Percentiles rank a stretch among this genome's conserved stretches.
Conservation (phyloP, 2,797 vertebrate genomes). For the Hemitrygon akajei region DNA sequence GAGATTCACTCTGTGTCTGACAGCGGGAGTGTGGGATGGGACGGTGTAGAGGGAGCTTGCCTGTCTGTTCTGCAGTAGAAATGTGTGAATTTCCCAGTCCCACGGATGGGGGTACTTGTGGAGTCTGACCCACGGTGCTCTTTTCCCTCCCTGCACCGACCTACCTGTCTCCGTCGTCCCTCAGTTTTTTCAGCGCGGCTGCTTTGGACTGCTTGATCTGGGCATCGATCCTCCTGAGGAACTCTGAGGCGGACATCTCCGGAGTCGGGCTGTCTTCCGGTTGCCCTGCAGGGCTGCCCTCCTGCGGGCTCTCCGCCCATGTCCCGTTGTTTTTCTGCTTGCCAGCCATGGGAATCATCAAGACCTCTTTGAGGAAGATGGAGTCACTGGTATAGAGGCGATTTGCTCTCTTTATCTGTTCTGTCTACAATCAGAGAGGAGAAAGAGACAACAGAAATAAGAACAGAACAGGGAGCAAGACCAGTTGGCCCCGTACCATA, state of each 20-base stretch:
- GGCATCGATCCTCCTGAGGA: slow-evolving; percentile 72
- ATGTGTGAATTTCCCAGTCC: no score
- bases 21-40: no score
- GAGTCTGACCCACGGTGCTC: no score
- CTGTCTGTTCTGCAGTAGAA: not conserved
- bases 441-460: not conserved
- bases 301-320: slow-evolving; percentile 43
- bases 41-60: no score
- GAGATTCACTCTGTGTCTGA: no score
- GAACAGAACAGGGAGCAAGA: no score
- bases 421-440: slow-evolving; percentile 64
- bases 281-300: slow-evolving; percentile 40
- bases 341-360: slow-evolving; percentile 69
- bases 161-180: slow-evolving; percentile 58
- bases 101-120: no score
- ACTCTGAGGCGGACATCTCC: slow-evolving; percentile 69
- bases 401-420: slow-evolving; percentile 82
- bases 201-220: slow-evolving; percentile 76
- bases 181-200: slow-evolving; percentile 63
- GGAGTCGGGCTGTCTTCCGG: not conserved
- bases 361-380: slow-evolving; percentile 78
- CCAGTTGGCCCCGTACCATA: no score
- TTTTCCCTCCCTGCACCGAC: slow-evolving; percentile 22
- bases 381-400: slow-evolving; percentile 86
- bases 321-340: slow-evolving; percentile 50